These are phyloP conservation scores for Leptodactylus fuscus DNA, from an alignment of 2,113 vertebrate species.

Conservation along the genomic window DNA sequence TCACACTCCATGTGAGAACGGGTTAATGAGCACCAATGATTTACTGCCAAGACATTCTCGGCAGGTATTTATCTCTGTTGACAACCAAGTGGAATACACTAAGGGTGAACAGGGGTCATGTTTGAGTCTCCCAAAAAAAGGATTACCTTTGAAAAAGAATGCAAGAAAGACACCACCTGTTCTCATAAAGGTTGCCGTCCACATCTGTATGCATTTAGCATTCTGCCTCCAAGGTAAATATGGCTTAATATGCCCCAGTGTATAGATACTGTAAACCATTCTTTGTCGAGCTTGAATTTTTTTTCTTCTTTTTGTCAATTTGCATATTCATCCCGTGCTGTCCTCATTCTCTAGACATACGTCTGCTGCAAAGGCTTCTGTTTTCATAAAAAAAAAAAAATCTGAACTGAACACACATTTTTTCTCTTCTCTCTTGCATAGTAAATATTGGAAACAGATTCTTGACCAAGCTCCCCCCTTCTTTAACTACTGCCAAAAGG, in stretches of 20 bases:
- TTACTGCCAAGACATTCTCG: slow-evolving; percentile 51
- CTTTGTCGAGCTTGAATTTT: background rate
- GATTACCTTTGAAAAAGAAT: slow-evolving; percentile 54
- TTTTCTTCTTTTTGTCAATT: slow-evolving; percentile 13
- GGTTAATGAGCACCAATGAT: slow-evolving; percentile 54
- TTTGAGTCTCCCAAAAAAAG: slow-evolving; percentile 54
- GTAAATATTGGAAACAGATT: slow-evolving; percentile 62
- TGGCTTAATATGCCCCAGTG: slow-evolving; percentile 45
- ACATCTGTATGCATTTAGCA: slow-evolving; percentile 60
- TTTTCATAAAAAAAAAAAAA: slow-evolving; percentile 52
- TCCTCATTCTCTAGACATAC: slow-evolving; percentile 53
- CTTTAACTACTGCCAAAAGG: slow-evolving; percentile 57
- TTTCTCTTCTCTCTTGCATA: slow-evolving; percentile 61
- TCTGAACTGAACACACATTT: slow-evolving; percentile 50
- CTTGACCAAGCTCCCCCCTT: slow-evolving; percentile 56
- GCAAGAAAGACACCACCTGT: slow-evolving; percentile 59
- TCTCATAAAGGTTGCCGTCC: slow-evolving; percentile 59
- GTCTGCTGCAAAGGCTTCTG: slow-evolving; percentile 60
- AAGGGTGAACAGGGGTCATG: slow-evolving; percentile 59
- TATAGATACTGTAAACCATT: slow-evolving; percentile 48
- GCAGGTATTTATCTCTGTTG: slow-evolving; percentile 55
- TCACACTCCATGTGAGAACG: slow-evolving; percentile 40
- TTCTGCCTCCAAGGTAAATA: slow-evolving; percentile 59
- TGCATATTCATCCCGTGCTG: slow-evolving; percentile 32
- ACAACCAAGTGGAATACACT: slow-evolving; percentile 55